These are phyloP conservation scores for Trichopoda pennipes DNA, from an alignment of 2,888 invertebrate genomes.

Conservation along the genomic window DNA sequence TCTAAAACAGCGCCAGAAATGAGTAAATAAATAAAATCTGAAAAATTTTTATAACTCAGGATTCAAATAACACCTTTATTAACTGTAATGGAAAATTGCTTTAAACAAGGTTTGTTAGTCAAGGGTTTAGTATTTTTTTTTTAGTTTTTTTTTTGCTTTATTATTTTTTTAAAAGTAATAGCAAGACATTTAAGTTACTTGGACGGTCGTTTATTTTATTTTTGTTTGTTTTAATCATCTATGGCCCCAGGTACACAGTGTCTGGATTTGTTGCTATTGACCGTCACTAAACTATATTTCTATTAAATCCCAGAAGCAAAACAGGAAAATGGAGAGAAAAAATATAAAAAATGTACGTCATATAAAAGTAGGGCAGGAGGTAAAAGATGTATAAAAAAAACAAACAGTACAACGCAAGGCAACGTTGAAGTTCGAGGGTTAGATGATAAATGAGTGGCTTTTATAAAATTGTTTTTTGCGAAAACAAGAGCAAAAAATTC, in stretches of 20 bases:
- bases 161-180: background rate
- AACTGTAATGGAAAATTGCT: slow-evolving; percentile 7
- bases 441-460: no score
- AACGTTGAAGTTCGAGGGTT: no score
- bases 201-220: background rate
- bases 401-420: no score
- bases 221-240: slow-evolving; percentile 3
- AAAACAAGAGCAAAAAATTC: background rate
- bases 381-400: background rate
- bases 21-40: no score
- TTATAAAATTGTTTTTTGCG: no score
- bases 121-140: background rate
- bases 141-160: background rate
- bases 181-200: background rate
- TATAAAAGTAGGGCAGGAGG: background rate
- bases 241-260: slow-evolving; percentile 18
- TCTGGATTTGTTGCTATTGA: slow-evolving; percentile 39
- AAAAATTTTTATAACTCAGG: no score
- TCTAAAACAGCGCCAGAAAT: no score
- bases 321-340: slow-evolving; percentile 12
- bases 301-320: background rate
- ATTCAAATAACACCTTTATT: no score
- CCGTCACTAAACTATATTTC: slow-evolving; percentile 32
- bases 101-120: slow-evolving; percentile 2
- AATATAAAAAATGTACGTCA: background rate